Percentiles rank a stretch among this genome's conserved stretches.
These are phyloP conservation scores for Graptemys geographica DNA, from an alignment of 2,797 vertebrate species.

Conservation along the genomic window DNA sequence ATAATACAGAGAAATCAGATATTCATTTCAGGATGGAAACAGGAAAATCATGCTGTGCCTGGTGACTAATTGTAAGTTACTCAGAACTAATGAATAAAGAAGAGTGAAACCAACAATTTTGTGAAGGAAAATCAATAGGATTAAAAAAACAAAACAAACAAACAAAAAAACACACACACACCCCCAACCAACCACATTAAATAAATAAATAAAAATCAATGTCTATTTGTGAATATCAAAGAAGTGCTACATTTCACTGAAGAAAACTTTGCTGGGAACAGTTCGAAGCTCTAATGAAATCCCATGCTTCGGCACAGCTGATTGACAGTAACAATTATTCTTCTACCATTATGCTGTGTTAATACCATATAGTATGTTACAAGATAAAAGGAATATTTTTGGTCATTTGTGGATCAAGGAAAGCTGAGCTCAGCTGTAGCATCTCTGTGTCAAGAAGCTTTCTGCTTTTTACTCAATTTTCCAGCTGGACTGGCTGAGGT, in stretches of 20 bases:
- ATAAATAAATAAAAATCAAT: too few species aligned
- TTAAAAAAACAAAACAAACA: not conserved
- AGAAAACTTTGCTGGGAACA: not conserved
- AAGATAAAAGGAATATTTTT: not conserved
- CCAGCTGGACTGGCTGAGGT: not conserved
- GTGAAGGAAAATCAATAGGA: fast-evolving
- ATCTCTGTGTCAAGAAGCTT: not conserved
- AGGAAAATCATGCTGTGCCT: not conserved
- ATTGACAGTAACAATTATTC: not conserved
- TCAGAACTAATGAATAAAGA: fast-evolving
- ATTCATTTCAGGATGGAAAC: not conserved
- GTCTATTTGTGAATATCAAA: not conserved
- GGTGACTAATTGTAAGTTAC: fast-evolving
- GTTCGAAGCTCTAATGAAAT: not conserved
- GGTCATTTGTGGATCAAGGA: not conserved
- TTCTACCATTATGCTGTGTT: not conserved
- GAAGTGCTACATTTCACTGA: too few species aligned
- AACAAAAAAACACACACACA: not conserved
- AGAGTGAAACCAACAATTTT: fast-evolving
- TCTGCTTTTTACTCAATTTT: not conserved
- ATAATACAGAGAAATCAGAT: fast-evolving
- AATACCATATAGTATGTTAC: not conserved
- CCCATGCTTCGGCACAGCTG: not conserved
- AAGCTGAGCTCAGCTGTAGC: not conserved
- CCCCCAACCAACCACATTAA: fast-evolving